Evolutionary conservation across 2,797 vertebrate species (phyloP).

Genomic region (Acomys russatus): DNA sequence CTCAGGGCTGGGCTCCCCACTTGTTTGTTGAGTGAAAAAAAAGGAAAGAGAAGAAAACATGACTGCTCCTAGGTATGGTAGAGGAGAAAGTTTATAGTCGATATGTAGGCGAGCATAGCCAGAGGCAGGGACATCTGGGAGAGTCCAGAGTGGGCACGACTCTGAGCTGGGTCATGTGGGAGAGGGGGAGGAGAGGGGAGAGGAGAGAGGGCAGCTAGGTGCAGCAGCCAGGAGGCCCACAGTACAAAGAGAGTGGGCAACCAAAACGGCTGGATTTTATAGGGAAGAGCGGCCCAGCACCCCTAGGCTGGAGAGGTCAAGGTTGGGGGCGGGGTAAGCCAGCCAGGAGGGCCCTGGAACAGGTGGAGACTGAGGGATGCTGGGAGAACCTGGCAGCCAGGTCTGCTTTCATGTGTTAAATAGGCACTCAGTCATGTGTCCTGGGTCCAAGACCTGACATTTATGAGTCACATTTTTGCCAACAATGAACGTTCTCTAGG

Average conservation of each 20-base stretch:
- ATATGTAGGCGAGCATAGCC: neutral
- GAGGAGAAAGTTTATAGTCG: neutral
- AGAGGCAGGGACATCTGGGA: neutral
- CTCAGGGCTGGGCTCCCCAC: neutral
- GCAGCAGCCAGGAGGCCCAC: neutral
- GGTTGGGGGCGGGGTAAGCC: neutral
- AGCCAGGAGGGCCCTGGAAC: neutral
- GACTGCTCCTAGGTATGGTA: neutral
- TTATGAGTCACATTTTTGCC: rapidly evolving
- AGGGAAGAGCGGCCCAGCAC: neutral
- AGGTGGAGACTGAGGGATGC: neutral
- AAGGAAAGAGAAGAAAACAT: neutral
- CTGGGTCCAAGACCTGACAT: neutral
- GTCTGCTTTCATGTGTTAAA: neutral
- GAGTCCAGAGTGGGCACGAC: neutral
- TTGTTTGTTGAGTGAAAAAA: neutral
- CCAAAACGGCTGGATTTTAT: neutral
- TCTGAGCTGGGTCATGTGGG: neutral
- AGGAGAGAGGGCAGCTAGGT: neutral
- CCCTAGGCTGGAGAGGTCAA: too few relatives aligned
- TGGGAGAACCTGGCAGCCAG: neutral
- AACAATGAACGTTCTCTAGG: rapidly evolving
- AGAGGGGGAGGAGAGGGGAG: neutral
- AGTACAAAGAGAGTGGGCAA: neutral
- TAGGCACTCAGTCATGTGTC: neutral